Evolutionary conservation across 1,140 invertebrate genomes (phyloP).

Genomic region (Pissodes strobi): DNA sequence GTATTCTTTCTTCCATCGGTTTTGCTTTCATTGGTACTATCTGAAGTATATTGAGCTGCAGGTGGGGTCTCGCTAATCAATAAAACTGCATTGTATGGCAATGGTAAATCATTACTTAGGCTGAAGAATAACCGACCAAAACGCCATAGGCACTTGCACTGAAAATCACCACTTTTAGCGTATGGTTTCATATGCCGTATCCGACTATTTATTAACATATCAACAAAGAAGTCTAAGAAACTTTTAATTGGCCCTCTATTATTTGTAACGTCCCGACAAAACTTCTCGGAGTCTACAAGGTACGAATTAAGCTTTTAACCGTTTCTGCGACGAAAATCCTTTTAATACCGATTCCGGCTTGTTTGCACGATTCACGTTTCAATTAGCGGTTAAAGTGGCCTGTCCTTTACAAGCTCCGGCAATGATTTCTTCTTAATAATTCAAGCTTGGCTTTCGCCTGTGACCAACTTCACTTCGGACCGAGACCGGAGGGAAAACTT

Average conservation of each 20-base stretch:
- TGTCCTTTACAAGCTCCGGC: slow-evolving; percentile 38
- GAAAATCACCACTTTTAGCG: too few relatives aligned
- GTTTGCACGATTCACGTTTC: slow-evolving; percentile 40
- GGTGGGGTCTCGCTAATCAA: too few relatives aligned
- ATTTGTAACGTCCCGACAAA: neutral
- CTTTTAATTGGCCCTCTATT: slow-evolving; percentile 12
- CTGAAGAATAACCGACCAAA: too few relatives aligned
- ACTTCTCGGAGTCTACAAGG: slow-evolving; percentile 20
- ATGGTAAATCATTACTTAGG: too few relatives aligned
- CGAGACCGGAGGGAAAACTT: slow-evolving; percentile 33
- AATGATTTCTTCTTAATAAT: slow-evolving; percentile 46
- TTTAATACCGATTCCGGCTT: slow-evolving; percentile 35
- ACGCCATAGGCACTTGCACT: too few relatives aligned
- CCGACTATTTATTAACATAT: too few relatives aligned
- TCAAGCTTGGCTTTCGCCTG: slow-evolving; percentile 36
- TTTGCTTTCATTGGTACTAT: too few relatives aligned
- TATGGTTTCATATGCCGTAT: too few relatives aligned
- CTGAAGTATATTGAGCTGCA: too few relatives aligned
- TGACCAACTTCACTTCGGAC: slow-evolving; percentile 35
- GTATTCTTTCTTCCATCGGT: too few relatives aligned
- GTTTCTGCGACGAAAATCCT: slow-evolving; percentile 26
- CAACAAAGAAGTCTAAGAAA: too few relatives aligned
- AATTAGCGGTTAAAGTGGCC: slow-evolving; percentile 41
- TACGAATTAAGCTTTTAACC: slow-evolving; percentile 36
- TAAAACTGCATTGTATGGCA: too few relatives aligned